Base-by-base conservation (phyloP, 2,888 invertebrate genomes). In the Mechanitis messenoides region DNA sequence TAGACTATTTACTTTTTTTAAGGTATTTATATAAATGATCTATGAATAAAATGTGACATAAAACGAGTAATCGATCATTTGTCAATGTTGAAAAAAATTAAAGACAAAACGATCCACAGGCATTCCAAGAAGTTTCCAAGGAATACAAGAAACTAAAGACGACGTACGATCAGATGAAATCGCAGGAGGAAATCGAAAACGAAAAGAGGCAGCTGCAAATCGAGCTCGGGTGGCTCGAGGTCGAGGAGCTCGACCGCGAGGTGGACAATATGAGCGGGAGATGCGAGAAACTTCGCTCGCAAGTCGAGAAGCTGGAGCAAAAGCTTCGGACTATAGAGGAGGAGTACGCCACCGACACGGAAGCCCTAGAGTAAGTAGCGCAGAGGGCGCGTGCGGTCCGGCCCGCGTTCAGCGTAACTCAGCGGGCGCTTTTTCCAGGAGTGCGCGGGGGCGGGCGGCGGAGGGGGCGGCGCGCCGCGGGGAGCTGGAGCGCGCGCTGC, bases 171-270 rank as follows among this genome's bases (percentile, higher is more conserved):
- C 87, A 90, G 57, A 76, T 93, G 47, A 85, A 91, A 64, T 91
- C 92, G 0, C 81, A 92, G 0, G 91, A 92, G 61, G 84, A 91
- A 56, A 83, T 91, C 12, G 87, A 91, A 61, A 76, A 80, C 3
- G 84, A 91, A 66, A 81, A 91, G 54, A 77, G 81, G 53, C 68
- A 77, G 0, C 74, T 93, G 6, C 88, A 92, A 69, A 87, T 91
- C 66, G 93, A 94, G 76, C 87, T 92, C 64, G 87, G 90, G 33
- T 90, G 90, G 89, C 87, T 87, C 62, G 85, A 88, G 67, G 89
- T 92, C 28, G 79, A 74, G 0, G 84, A 86, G 11, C 71, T 82
- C 11, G 90, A 90, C 69, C 67, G 70, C 6, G 81, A 84, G 45
- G 78, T 76, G 3, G 72, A 71, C 28, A 72, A 70, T 1, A 84